A percentile compares a stretch with the other conserved stretches of the same genome.
phyloP scores from a whole-genome alignment of 1,140 invertebrate species.

The Brachionus rubens region DNA sequence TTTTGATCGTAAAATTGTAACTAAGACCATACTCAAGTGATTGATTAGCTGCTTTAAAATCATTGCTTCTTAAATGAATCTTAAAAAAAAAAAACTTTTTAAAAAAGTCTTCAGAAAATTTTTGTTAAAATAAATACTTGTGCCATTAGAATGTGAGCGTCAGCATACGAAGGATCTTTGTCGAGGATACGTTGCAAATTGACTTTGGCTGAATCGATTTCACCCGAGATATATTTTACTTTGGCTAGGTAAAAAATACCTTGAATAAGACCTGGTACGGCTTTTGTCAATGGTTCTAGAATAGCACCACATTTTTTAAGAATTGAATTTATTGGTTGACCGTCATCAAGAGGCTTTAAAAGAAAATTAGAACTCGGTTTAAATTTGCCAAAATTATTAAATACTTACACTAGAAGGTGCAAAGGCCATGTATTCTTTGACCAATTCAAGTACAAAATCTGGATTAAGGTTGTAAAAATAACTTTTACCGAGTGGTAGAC shows the following conservation, averaged over 20 bases:
- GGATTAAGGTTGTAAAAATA: conserved; percentile 77
- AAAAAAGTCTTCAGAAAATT: background rate
- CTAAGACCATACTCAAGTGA: conserved; percentile 81
- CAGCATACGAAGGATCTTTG: conserved; percentile 71
- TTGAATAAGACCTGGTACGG: conserved; percentile 75
- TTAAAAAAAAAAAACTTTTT: conserved; percentile 48
- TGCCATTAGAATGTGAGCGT: conserved; percentile 80
- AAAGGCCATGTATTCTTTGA: conserved; percentile 73
- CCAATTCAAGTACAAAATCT: conserved; percentile 76
- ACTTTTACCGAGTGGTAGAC: conserved; percentile 69
- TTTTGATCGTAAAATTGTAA: conserved; percentile 80
- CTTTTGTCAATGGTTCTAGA: conserved; percentile 71
- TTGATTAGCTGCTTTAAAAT: conserved; percentile 75
- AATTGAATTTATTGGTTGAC: conserved; percentile 60
- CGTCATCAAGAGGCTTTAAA: conserved; percentile 57
- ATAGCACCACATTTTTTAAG: conserved; percentile 66
- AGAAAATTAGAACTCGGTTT: conserved; percentile 12
- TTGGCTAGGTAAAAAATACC: conserved; percentile 74
- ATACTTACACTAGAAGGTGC: conserved; percentile 65
- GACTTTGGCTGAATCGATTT: conserved; percentile 63
- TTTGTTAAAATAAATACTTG: conserved; percentile 61
- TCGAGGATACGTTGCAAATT: conserved; percentile 72
- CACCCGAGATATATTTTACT: conserved; percentile 72
- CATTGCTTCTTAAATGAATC: conserved; percentile 70
- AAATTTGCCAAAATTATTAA: no score